These are phyloP conservation scores for Arvicanthis niloticus DNA, from an alignment of 2,113 vertebrate genomes.

Conservation along the genomic window DNA sequence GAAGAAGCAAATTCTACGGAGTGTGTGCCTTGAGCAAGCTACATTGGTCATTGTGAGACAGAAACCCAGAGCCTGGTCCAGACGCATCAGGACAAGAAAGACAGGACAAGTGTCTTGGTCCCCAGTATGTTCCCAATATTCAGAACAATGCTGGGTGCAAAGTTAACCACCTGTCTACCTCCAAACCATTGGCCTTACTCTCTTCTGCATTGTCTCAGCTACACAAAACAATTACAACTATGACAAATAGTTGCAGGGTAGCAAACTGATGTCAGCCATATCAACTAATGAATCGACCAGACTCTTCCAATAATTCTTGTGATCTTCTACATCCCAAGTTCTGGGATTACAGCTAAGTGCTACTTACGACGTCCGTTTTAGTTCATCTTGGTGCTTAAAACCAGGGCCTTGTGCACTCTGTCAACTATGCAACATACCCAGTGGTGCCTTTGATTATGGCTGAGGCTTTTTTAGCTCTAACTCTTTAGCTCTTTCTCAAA, in stretches of 20 bases:
- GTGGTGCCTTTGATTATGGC: not conserved
- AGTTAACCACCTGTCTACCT: not conserved
- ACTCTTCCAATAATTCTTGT: not conserved
- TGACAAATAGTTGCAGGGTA: not conserved
- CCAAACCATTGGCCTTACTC: not conserved
- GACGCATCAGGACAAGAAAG: not conserved
- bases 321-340: not conserved
- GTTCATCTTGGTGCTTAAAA: constrained; percentile 2
- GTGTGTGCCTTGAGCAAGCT: not conserved
- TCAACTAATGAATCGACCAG: not conserved
- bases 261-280: not conserved
- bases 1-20: not conserved
- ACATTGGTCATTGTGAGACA: not conserved
- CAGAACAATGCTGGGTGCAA: not conserved
- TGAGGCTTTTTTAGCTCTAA: not conserved
- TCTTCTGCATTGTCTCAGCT: not conserved
- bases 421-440: not conserved
- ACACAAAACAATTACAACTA: not conserved
- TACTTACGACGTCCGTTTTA: not conserved
- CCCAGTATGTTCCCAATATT: not conserved
- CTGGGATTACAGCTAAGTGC: not conserved
- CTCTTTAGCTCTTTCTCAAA: not conserved
- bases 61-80: constrained; percentile 22
- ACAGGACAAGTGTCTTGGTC: not conserved
- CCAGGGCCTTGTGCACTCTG: not conserved